Evolutionary conservation across 2,888 invertebrate genomes (phyloP).

Genomic region (Drosophila recens): DNA sequence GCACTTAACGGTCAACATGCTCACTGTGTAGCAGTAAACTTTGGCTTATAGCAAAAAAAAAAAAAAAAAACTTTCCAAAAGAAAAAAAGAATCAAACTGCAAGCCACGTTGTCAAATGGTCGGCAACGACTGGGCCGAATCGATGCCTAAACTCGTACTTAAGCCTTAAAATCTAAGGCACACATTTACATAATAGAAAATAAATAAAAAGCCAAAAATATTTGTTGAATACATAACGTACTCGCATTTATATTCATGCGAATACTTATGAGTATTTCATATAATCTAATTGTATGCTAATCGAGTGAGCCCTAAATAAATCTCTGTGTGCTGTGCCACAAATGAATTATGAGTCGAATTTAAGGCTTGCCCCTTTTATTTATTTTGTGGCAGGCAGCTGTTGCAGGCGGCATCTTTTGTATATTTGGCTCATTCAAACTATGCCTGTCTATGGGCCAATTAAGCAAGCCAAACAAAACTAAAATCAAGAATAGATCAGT

Average conservation of each 20-base stretch:
- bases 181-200: slow-evolving; percentile 64
- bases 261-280: slow-evolving; percentile 47
- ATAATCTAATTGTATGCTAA: slow-evolving; percentile 77
- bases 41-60: slow-evolving; percentile 58
- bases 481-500: slow-evolving; percentile 61
- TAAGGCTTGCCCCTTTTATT: slow-evolving; percentile 13
- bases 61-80: slow-evolving; percentile 65
- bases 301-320: slow-evolving; percentile 66
- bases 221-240: slow-evolving; percentile 12
- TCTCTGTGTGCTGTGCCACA: slow-evolving; percentile 44
- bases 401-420: slow-evolving; percentile 64
- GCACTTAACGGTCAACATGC: slow-evolving; percentile 79
- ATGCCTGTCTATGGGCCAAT: slow-evolving; percentile 60
- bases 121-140: slow-evolving; percentile 23
- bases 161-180: slow-evolving; percentile 25
- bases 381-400: slow-evolving; percentile 28
- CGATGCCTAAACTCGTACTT: slow-evolving; percentile 40
- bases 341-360: slow-evolving; percentile 65
- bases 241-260: slow-evolving; percentile 25
- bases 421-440: slow-evolving; percentile 58
- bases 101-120: neutral
- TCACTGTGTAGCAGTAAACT: slow-evolving; percentile 77
- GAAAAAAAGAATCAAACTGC: slow-evolving; percentile 14
- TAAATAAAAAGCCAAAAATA: neutral
- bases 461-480: slow-evolving; percentile 44